Base-by-base conservation (phyloP, 1,140 invertebrate genomes). In the Caenorhabditis remanei region DNA sequence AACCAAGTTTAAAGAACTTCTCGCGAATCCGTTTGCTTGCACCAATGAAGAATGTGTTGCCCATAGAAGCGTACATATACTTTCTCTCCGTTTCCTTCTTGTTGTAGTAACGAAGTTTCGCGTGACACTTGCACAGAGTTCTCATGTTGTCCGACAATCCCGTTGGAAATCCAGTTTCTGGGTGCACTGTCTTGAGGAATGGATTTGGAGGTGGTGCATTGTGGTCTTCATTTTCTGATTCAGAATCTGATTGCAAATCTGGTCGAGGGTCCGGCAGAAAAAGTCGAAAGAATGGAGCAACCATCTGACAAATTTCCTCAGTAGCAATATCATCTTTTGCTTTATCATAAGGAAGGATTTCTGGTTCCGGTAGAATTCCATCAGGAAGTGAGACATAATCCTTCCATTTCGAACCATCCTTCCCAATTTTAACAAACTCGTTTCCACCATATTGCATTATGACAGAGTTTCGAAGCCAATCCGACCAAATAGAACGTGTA, bases 101-200 rank as follows among this genome's bases (percentile, higher is more conserved):
- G 46, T 79, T 79, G 21, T 79, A 79, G 14, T 79, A 79, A 9
- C 71, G 43, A 6, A 79, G 6, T 24, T 79, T 79, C 13, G 71
- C 43, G n/a, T 79, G 71, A 53, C 71, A 79, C 14, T 79, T 79
- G 46, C 71, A 79, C 71, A 79, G 19, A 16, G 46, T 79, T 79
- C 71, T 50, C 71, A 79, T 79, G n/a, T 79, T 24, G 9, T 43
- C 7, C 4, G 65, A 46, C 19, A 71, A 32, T 19, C 16, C 65
- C 0, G 65, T 14, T 16, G 65, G 40, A 8, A 71, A 19, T 19
- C 65, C 65, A 11, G 5, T 71, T 16, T 46, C 40, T 3, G 14
- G 41, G 9, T 46, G 40, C 43, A 13, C 24, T 11, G 32, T 9
- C 40, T 65, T 41, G 32, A 32, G 32, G 19, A 19, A 71, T n/a